Evolutionary conservation across 2,113 vertebrate species (phyloP), one percentile per base, ranked within the genome.

Genomic region (Syngnathus floridae): DNA sequence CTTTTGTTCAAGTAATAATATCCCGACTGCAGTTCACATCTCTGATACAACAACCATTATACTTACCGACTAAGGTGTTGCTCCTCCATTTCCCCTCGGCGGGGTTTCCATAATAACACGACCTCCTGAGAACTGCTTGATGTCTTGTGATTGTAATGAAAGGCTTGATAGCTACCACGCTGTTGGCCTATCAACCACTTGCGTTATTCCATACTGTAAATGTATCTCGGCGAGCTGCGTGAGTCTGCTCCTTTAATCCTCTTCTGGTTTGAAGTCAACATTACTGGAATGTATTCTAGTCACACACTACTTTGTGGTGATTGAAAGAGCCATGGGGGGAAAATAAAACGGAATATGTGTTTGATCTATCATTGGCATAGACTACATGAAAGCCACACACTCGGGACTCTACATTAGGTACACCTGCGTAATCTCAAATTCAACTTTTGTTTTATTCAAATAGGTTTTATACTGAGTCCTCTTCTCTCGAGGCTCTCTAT

Each of bases 141-240:
- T 82, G 74, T 69, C 77, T 75, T 66, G 74, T 73, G 77, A 81
- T 72, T 79, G 77, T 69, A 78, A 79, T 83, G 63, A 64, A 60
- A 55, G 21, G 45, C 67, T 75, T 77, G 82, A 84, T 84, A 76
- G 79, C 75, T 21, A 71, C 68, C 10, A 49, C 73, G 78, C 66
- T 40, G 56, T 75, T 80, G 78, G 64, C 68, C 71, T 17, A 37
- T 60, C 36, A 31, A 58, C 62, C 57, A 35, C 66, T 62, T 69
- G 73, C 54, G 74, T 72, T 63, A 61, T 78, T 71, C 76, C 71
- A 75, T 83, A 84, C 31, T 5, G 35, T 58, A 19, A 86, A 84
- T 85, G 71, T 81, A 74, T 88, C 72, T 79, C 70, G 62, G 67
- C 71, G 69, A 3, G 26, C 26, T 31, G 26, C 26, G 26, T 31